Evolutionary conservation across 2,113 vertebrate genomes (phyloP).

Genomic region (Anas platyrhynchos): DNA sequence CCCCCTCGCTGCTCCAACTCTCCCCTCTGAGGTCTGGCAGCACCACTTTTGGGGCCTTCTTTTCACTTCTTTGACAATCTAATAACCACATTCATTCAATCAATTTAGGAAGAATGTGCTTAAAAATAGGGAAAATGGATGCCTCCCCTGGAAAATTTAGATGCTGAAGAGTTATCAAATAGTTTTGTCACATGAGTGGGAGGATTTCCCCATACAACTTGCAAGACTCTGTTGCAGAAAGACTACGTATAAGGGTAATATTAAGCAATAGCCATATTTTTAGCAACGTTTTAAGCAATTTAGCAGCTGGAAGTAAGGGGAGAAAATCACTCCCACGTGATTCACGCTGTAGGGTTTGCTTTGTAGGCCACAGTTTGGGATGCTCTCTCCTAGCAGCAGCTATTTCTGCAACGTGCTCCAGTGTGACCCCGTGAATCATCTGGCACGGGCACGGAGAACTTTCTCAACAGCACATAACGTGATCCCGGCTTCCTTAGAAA

Average conservation of each 20-base stretch:
- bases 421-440: background rate
- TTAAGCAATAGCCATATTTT: slow-evolving; percentile 51
- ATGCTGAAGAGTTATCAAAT: slow-evolving; percentile 15
- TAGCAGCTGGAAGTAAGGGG: slow-evolving; percentile 13
- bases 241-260: slow-evolving; percentile 5
- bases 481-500: background rate
- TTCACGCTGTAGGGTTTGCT: background rate
- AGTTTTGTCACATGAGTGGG: background rate
- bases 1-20: rapidly evolving
- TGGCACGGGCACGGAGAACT: background rate
- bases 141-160: background rate
- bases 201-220: slow-evolving; percentile 38
- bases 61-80: background rate
- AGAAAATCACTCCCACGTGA: slow-evolving; percentile 5
- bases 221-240: slow-evolving; percentile 12
- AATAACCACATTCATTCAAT: background rate
- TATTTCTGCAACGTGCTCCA: slow-evolving; percentile 28
- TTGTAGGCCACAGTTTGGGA: slow-evolving; percentile 27
- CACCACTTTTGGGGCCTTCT: background rate
- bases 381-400: background rate
- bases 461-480: background rate
- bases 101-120: background rate
- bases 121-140: slow-evolving; percentile 10
- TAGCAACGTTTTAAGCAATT: slow-evolving; percentile 24
- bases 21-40: background rate